Base-by-base conservation (phyloP, 2,113 vertebrate genomes). In the Calyptomena viridis region DNA sequence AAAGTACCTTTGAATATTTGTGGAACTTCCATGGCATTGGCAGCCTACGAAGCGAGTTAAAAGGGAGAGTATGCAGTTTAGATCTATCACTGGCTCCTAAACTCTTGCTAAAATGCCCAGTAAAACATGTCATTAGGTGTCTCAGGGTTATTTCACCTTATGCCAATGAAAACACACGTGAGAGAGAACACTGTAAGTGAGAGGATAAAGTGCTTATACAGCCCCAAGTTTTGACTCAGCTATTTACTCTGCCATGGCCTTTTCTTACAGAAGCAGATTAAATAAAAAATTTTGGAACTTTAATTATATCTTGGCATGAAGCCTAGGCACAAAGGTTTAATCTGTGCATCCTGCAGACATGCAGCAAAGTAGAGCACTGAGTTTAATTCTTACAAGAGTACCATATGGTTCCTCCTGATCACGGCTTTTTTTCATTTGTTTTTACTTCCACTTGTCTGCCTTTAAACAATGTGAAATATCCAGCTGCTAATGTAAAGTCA, bases 271-370 rank as follows among this genome's bases (percentile, higher is more conserved):
- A 90, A 91, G 55, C 30, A 84, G 84, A 91, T 95, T 85, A 96
- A 94, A 91, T 81, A 80, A 90, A 96, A 93, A 78, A 50, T 53
- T 66, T 84, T 88, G 88, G 88, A 93, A 93, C 68, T 91, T 83
- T 89, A 88, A 96, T 90, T 96, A 82, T 82, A 53, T 79, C 66
- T 92, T 96, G 93, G 95, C 88, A 75, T 30, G 49, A 42, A 80
- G 87, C 78, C 96, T 94, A 42, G 80, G 66, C 47, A 66, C 66
- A 74, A 47, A 72, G 44, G 66, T 84, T 93, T 97, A 90, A 94
- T 96, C 89, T 88, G 68, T 68, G 58, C 64, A 93, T 95, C 86
- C 85, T 93, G 75, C 81, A 95, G 87, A 92, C 46, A 39, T 1
- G 11, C 62, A 81, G 60, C 79, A 68, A 91, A 94, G 64, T 31